Evolutionary conservation across 2,888 invertebrate species (phyloP).

Genomic region (Mesoligia furuncula): DNA sequence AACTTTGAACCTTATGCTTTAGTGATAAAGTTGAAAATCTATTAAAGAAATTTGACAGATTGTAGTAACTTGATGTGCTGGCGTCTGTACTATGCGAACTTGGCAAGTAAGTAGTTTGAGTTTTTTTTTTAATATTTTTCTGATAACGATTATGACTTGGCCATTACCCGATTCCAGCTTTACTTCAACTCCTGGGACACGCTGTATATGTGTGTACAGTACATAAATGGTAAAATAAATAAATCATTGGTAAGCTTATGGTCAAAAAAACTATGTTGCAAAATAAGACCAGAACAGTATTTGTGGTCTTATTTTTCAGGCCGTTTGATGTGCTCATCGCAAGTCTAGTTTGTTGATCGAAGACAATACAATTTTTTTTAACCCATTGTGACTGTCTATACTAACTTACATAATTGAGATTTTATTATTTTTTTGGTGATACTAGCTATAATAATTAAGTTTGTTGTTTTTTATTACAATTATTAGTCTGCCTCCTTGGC

Average conservation of each 20-base stretch:
- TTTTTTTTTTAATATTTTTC: too few relatives aligned
- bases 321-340: neutral
- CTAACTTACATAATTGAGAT: neutral
- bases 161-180: too few relatives aligned
- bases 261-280: neutral
- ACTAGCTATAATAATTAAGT: neutral
- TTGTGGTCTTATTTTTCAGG: neutral
- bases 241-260: neutral
- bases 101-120: too few relatives aligned
- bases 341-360: neutral
- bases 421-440: neutral
- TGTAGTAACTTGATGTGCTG: too few relatives aligned
- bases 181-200: too few relatives aligned
- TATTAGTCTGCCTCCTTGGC: neutral
- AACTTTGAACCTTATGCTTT: too few relatives aligned
- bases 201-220: too few relatives aligned
- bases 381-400: neutral
- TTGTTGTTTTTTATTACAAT: constrained; percentile 1
- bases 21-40: too few relatives aligned
- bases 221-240: too few relatives aligned
- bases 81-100: too few relatives aligned
- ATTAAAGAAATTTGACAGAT: too few relatives aligned
- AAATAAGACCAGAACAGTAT: neutral
- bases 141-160: too few relatives aligned
- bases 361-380: neutral